These are phyloP conservation scores for Amphiprion ocellaris DNA, from an alignment of 2,113 vertebrate genomes.

Conservation along the genomic window DNA sequence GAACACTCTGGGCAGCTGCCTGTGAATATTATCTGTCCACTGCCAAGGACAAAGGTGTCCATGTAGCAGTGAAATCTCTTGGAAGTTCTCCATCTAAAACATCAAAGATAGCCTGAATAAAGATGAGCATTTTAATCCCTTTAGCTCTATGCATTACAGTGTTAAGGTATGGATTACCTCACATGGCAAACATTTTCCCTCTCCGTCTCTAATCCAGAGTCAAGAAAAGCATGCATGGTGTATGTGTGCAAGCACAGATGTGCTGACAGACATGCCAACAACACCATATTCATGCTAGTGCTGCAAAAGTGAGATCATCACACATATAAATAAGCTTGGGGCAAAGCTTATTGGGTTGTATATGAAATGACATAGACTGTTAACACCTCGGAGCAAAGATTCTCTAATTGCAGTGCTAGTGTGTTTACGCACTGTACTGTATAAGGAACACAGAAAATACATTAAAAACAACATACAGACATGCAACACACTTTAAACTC, in stretches of 20 bases:
- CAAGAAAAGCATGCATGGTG: conserved; percentile 1
- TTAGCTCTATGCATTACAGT: conserved; percentile 45
- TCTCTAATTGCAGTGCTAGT: conserved; percentile 9
- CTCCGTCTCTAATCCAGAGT: conserved; percentile 16
- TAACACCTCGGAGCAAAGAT: conserved; percentile 24
- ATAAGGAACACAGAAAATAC: neutral
- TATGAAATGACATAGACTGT: conserved; percentile 27
- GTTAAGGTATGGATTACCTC: conserved; percentile 68
- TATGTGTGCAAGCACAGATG: conserved; percentile 21
- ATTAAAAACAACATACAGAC: conserved; percentile 25
- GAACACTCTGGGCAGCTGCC: conserved; percentile 13
- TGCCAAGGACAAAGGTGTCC: conserved; percentile 68
- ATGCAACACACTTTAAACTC: neutral
- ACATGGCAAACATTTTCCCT: conserved; percentile 43
- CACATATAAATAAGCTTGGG: conserved; percentile 35
- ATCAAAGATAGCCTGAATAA: conserved; percentile 61
- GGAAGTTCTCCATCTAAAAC: conserved; percentile 58
- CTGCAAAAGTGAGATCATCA: conserved; percentile 48
- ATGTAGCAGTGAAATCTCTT: conserved; percentile 52
- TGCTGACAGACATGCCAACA: conserved; percentile 25
- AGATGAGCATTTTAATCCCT: conserved; percentile 70
- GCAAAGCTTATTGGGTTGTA: conserved; percentile 28
- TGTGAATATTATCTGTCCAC: conserved; percentile 29
- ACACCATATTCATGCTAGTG: conserved; percentile 23
- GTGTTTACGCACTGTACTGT: neutral